phyloP scores from a whole-genome alignment of 1,140 invertebrate species.

The Augochlora pura region DNA sequence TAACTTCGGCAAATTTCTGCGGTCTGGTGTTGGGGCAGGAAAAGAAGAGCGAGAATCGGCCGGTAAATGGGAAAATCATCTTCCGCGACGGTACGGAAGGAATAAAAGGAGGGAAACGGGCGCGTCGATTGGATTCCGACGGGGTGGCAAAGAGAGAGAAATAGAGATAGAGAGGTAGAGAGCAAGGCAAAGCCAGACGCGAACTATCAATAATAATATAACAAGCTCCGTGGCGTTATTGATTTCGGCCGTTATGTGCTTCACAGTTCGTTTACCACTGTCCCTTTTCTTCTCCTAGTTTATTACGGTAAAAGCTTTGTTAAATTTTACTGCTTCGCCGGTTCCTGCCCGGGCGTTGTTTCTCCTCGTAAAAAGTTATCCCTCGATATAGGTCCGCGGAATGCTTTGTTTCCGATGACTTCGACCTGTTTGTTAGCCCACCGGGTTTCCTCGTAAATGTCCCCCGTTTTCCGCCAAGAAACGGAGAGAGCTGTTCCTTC shows the following conservation, averaged over 20 bases:
- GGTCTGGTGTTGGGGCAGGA: background rate
- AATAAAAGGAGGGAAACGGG: background rate
- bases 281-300: background rate
- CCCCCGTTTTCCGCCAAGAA: background rate
- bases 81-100: background rate
- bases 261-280: conserved; percentile 9
- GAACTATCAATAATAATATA: conserved; percentile 41
- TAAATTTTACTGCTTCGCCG: conserved; percentile 24
- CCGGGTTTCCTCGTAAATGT: background rate
- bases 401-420: background rate
- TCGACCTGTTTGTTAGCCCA: background rate
- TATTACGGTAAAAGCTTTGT: conserved; percentile 32
- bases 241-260: conserved; percentile 22
- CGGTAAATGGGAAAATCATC: conserved; percentile 16
- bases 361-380: background rate
- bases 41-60: background rate
- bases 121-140: conserved; percentile 8
- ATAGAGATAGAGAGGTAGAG: no score
- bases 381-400: background rate
- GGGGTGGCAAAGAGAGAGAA: background rate
- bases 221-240: conserved; percentile 30
- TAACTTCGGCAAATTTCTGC: background rate
- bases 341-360: no score
- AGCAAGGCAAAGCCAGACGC: background rate
- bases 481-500: background rate